These are phyloP conservation scores for Polyommatus iphigenia DNA, from an alignment of 2,888 invertebrate genomes.

Conservation along the genomic window DNA sequence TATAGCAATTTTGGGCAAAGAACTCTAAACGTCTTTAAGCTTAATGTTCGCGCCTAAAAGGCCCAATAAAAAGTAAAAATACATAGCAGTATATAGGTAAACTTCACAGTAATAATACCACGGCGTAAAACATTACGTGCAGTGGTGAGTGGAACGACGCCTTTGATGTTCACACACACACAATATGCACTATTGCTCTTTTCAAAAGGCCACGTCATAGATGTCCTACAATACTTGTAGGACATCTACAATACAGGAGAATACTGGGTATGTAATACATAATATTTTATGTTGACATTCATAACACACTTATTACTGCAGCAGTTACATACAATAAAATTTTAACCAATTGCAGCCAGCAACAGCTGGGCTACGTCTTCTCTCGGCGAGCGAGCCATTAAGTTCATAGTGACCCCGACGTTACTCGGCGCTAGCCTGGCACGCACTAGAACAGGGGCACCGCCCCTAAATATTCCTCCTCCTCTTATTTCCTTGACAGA, in stretches of 20 bases:
- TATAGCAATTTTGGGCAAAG: not conserved
- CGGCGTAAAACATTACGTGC: not conserved
- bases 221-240: too few species aligned
- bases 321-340: not conserved
- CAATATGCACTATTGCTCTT: not conserved
- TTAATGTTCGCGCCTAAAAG: not conserved
- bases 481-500: constrained; percentile 69
- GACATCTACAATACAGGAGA: not conserved
- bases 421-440: constrained; percentile 88
- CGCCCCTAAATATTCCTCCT: constrained; percentile 92
- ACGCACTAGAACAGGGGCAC: constrained; percentile 92
- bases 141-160: not conserved
- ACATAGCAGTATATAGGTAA: not conserved
- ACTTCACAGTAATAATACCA: too few species aligned
- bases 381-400: constrained; percentile 93
- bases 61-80: not conserved
- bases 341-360: constrained; percentile 90
- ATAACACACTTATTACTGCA: not conserved
- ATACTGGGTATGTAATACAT: not conserved
- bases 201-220: not conserved
- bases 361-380: constrained; percentile 93
- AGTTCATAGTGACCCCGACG: constrained; percentile 94
- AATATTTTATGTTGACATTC: not conserved
- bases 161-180: not conserved
- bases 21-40: not conserved